Evolutionary conservation across 2,888 invertebrate species (phyloP).

Genomic region (Coremacera marginata): DNA sequence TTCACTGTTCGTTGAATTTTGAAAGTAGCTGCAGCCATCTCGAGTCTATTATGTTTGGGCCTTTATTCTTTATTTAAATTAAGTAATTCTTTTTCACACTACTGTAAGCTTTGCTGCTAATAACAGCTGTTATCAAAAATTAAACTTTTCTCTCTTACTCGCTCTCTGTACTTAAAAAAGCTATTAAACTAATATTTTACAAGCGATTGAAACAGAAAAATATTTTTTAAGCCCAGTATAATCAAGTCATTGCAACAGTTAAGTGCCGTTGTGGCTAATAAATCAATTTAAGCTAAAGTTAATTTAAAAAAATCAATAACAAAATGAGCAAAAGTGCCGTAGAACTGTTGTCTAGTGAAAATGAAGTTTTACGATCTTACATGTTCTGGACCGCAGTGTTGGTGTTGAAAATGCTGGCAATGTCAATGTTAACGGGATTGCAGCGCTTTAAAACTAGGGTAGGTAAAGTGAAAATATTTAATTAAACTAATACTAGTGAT

Average conservation of each 20-base stretch:
- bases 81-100: no score
- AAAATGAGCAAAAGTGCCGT: constrained; percentile 39
- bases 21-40: no score
- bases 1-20: no score
- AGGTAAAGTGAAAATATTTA: constrained; percentile 20
- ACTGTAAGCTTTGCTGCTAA: no score
- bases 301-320: not conserved
- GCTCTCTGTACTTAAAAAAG: not conserved
- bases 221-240: not conserved
- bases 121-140: no score
- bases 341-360: constrained; percentile 50
- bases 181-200: not conserved
- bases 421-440: constrained; percentile 65
- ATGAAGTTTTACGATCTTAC: constrained; percentile 60
- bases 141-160: no score
- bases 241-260: not conserved
- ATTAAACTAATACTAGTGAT: not conserved
- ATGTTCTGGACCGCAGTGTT: constrained; percentile 64
- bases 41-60: no score
- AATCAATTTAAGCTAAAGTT: not conserved
- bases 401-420: constrained; percentile 65
- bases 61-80: no score
- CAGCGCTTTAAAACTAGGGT: constrained; percentile 66
- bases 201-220: not conserved
- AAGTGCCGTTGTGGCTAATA: not conserved